A percentile compares a stretch with the other conserved stretches of the same genome.
phyloP scores from a whole-genome alignment of 2,888 invertebrate species.

The Pachymerium ferrugineum region DNA sequence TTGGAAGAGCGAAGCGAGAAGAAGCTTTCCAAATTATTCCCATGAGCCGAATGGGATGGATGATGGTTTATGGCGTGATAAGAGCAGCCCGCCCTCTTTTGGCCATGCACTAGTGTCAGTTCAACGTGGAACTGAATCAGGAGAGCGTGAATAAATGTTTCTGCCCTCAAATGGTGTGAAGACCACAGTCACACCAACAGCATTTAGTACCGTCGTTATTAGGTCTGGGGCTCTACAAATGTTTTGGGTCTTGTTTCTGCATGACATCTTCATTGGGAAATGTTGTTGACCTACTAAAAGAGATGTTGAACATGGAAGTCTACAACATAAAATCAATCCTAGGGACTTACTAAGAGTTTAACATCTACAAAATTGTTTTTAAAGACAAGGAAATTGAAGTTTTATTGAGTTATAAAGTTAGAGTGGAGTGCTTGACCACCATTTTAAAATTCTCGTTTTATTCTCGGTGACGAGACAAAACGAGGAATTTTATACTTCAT shows the following conservation, averaged over 20 bases:
- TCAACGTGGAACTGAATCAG: neutral
- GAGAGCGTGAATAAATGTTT: neutral
- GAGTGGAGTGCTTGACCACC: too few species aligned
- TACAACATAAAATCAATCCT: too few species aligned
- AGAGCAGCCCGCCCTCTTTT: neutral
- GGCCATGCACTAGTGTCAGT: neutral
- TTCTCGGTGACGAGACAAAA: too few species aligned
- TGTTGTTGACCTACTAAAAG: neutral
- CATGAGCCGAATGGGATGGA: neutral
- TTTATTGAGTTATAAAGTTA: too few species aligned
- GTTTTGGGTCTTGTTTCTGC: neutral
- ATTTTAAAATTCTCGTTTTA: too few species aligned
- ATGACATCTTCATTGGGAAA: neutral
- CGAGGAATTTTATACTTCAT: too few species aligned
- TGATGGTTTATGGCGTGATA: slow-evolving; percentile 6
- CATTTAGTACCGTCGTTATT: neutral
- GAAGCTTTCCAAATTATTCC: neutral
- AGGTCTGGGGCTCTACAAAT: neutral
- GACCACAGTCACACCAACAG: neutral
- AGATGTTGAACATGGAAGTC: neutral
- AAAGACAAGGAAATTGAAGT: too few species aligned
- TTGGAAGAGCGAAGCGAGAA: neutral
- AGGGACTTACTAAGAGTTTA: too few species aligned
- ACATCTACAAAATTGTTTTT: too few species aligned
- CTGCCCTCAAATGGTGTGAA: too few species aligned